Base-by-base conservation (phyloP, 2,113 vertebrate genomes). In the Platysternon megacephalum region DNA sequence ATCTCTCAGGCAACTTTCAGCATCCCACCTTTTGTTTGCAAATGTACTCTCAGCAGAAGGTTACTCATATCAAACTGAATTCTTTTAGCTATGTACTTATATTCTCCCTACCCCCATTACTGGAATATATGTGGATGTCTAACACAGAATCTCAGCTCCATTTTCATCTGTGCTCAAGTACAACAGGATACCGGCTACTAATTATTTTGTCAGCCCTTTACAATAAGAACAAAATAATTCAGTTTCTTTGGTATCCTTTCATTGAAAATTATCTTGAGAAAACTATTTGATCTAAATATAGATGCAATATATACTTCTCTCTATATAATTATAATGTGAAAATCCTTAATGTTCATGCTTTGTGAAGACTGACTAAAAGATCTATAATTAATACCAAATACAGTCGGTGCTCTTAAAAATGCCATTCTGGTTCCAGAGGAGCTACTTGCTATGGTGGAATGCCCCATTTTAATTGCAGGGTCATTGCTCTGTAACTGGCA, bases 201-300 rank as follows among this genome's bases (percentile, higher is more conserved):
- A 44, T 79, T 88, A 79, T 91, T 91, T 82, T 87, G 65, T 87
- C 92, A 88, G 29, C 14, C 21, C 44, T 88, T 89, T 4, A 35
- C 24, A 76, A 8, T 4, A 8, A 51, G n/a, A 72, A 86, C n/a
- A 53, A 91, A 92, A 58, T 1, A 82, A 65, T 32, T 82, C 3
- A n/a, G 2, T 51, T 93, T 46, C 16, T n/a, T 83, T 26, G 10
- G 91, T 87, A 26, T 0, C 0, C 61, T 26, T 8, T 53, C 39
- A 29, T 42, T 2, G 5, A 65, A 87, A 83, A 85, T n/a, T 49
- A 52, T 22, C n/a, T 83, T 68, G 44, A 84, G 35, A 11, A 79
- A 58, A 32, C 58, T 52, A 87, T 82, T 96, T 91, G 58, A 90
- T 80, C 21, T 76, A 86, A 58, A 22, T 48, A 44, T 49, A 85